phyloP scores from a whole-genome alignment of 2,113 vertebrate genomes.

The Labrus mixtus region DNA sequence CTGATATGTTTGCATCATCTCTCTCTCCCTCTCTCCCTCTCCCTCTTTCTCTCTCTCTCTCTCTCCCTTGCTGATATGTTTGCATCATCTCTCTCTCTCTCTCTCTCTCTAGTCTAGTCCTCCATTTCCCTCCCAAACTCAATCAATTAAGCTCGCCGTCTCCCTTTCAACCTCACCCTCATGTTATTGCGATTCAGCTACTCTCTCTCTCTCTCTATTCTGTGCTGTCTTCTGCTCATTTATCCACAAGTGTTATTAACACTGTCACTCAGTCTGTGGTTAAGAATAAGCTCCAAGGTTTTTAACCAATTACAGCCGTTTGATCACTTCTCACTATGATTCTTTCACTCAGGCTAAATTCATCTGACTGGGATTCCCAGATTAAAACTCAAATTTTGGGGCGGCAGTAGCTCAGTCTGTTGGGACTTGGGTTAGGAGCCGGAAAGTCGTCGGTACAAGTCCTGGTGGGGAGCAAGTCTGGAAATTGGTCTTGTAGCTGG shows the following conservation, averaged over 20 bases:
- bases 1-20: background rate
- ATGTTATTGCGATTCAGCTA: conserved; percentile 33
- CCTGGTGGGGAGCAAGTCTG: no score
- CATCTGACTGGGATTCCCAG: conserved; percentile 3
- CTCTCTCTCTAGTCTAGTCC: background rate
- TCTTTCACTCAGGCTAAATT: conserved; percentile 5
- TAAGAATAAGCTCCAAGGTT: background rate
- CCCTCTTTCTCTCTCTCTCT: background rate
- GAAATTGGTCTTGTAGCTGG: no score
- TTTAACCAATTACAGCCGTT: conserved; percentile 17
- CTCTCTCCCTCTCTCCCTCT: background rate
- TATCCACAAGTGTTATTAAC: conserved; percentile 16
- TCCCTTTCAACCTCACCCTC: conserved; percentile 22
- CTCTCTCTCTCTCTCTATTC: conserved; percentile 12
- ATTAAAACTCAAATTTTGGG: background rate
- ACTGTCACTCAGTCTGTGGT: conserved; percentile 26
- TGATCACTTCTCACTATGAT: background rate
- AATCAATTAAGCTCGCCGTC: conserved; percentile 14
- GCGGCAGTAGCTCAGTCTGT: no score
- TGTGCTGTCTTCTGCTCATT: background rate
- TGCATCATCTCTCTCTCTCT: background rate
- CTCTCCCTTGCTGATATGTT: background rate
- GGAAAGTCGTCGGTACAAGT: no score
- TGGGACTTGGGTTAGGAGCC: no score
- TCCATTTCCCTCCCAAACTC: conserved; percentile 6